phyloP scores from a whole-genome alignment of 2,888 invertebrate species.

The Theodoxus fluviatilis region DNA sequence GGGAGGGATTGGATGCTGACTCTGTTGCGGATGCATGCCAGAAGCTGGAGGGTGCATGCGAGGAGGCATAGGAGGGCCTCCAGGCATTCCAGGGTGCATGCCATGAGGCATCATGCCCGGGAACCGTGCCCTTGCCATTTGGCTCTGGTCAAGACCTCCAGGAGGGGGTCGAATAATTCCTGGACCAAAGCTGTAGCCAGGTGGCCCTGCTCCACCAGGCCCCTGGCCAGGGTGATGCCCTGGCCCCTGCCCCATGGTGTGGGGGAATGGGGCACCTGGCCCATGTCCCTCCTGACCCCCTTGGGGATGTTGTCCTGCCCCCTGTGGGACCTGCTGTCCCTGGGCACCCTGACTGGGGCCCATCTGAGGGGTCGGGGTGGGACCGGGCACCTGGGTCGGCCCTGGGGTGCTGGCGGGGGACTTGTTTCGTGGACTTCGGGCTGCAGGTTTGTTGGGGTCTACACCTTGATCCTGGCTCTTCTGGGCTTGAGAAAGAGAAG shows the following conservation, averaged over 20 bases:
- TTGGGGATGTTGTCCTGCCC: no score
- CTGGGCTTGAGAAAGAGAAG: slow-evolving; percentile 41
- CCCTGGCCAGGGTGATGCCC: background rate
- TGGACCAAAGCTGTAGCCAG: background rate
- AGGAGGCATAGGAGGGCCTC: slow-evolving; percentile 28
- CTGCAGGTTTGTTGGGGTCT: slow-evolving; percentile 13
- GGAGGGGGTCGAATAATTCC: background rate
- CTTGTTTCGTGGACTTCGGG: slow-evolving; percentile 12
- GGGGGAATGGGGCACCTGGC: slow-evolving; percentile 14
- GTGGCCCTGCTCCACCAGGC: background rate
- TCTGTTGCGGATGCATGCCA: slow-evolving; percentile 25
- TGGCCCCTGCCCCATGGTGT: slow-evolving; percentile 5
- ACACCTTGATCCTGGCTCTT: no score
- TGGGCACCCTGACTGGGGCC: background rate
- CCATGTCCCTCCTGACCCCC: no score
- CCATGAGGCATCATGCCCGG: no score
- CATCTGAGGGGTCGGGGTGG: background rate
- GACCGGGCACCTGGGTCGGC: background rate
- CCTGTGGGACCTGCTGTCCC: background rate
- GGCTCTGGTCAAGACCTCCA: background rate
- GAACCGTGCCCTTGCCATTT: no score
- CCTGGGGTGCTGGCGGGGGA: slow-evolving; percentile 14
- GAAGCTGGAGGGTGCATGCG: slow-evolving; percentile 29
- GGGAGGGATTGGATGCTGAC: slow-evolving; percentile 22
- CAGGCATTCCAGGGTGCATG: no score